Evolutionary conservation across 1,140 invertebrate species (phyloP), one percentile per base, ranked within the genome.

Genomic region (Hylaeus volcanicus): DNA sequence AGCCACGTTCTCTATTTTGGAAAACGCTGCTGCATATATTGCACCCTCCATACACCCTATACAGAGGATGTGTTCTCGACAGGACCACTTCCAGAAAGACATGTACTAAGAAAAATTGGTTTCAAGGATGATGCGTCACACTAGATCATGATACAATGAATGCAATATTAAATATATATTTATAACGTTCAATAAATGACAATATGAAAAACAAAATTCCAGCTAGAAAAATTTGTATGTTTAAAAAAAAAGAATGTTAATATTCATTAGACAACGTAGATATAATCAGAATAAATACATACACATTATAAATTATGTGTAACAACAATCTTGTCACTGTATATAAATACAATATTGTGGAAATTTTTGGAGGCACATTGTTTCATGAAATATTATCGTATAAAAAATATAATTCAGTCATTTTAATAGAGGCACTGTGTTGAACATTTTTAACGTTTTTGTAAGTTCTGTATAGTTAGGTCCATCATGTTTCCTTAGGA

Each of bases 381-480:
- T 79, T 73, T 48, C 53, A 41, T 79, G 11, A 58, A 73, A 79
- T 48, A 79, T 3, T 26, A 26, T 56, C 56, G n/a, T 79, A 73
- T 79, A 79, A 74, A 74, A 79, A 74, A 74, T 74, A 79, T 74
- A 79, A 43, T 78, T 74, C 51, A 56, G 60, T 79, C 37, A 56
- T 73, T 74, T 74, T 48, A 41, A 14, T 66, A 12, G 43, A 74
- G 61, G 53, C 71, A 78, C 48, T 64, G 58, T 15, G 0, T 53
- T 61, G 37, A 53, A 56, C 11, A 43, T 64, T 63, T 37, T 12
- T 64, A 55, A 43, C 14, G 26, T 48, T 66, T 79, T 51, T 43
- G 14, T 73, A 64, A 56, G 0, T 65, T 8, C 61, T 12, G 11
- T 79, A 9, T 79, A 15, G 73, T 65, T 65, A 65, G 4, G 6